Conservation (phyloP, 2,797 vertebrate genomes). For the Jordanella pulchra region DNA sequence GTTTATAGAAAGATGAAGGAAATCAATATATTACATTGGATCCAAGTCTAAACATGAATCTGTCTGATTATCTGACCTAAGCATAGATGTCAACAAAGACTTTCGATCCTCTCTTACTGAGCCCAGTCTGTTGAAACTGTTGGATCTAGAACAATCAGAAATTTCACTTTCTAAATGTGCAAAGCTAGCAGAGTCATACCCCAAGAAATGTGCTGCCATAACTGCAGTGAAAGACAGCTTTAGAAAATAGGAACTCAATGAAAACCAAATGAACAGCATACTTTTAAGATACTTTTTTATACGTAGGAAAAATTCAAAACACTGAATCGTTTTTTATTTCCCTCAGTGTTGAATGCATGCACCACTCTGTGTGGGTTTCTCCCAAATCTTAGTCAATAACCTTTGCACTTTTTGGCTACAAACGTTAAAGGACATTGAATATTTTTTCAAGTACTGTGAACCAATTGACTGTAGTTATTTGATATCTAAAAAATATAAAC, state of each 20-base stretch:
- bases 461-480: constrained; percentile 3
- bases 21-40: no score
- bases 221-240: no score
- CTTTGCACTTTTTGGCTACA: neutral
- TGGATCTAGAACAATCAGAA: no score
- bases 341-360: neutral
- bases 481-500: constrained; percentile 22
- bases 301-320: neutral
- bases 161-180: no score
- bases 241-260: neutral
- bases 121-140: no score
- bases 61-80: no score
- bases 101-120: no score
- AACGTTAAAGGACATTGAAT: neutral
- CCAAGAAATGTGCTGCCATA: no score
- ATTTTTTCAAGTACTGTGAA: neutral
- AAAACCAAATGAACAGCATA: neutral
- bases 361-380: neutral
- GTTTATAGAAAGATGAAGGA: no score
- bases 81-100: no score
- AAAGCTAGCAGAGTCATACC: no score
- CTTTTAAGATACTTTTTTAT: neutral
- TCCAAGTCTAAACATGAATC: no score
- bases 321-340: neutral
- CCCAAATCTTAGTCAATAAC: neutral